phyloP scores from a whole-genome alignment of 2,797 vertebrate species.

The Rhynchonycteris naso region DNA sequence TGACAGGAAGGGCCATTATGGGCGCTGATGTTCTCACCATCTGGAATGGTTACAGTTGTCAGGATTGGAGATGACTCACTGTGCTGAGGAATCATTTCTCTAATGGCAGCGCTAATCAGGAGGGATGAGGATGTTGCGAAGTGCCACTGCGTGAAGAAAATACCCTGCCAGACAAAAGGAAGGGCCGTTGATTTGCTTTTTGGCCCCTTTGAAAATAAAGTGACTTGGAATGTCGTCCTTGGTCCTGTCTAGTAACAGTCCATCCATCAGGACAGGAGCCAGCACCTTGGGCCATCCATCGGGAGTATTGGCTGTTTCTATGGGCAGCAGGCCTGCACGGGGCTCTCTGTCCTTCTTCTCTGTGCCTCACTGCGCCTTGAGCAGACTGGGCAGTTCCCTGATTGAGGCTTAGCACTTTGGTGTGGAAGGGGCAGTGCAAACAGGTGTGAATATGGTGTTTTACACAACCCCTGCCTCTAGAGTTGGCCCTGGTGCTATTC shows the following conservation, averaged over 20 bases:
- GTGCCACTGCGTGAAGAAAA: slow-evolving; percentile 30
- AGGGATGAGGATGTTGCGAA: slow-evolving; percentile 7
- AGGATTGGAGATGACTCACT: slow-evolving; percentile 22
- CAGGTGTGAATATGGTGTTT: neutral
- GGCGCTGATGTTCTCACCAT: slow-evolving; percentile 48
- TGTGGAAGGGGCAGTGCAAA: neutral
- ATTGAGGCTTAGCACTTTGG: neutral
- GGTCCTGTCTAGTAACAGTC: neutral
- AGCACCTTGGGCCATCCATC: neutral
- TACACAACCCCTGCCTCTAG: neutral
- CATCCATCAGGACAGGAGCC: neutral
- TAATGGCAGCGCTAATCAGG: slow-evolving; percentile 24
- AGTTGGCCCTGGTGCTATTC: fast-evolving
- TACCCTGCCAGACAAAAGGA: slow-evolving; percentile 27
- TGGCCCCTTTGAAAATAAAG: neutral
- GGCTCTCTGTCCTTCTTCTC: neutral
- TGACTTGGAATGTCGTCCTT: neutral
- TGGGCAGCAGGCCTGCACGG: fast-evolving
- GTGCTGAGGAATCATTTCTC: slow-evolving; percentile 49
- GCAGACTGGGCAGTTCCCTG: neutral
- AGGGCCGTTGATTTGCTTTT: neutral
- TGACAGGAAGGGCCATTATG: slow-evolving; percentile 65
- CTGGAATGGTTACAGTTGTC: slow-evolving; percentile 62
- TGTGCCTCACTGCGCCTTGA: neutral
- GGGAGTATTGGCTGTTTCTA: neutral